A percentile compares a stretch with the other conserved stretches of the same genome.
These are phyloP conservation scores for Notodromas monacha DNA, from an alignment of 2,888 invertebrate species.

Conservation along the genomic window DNA sequence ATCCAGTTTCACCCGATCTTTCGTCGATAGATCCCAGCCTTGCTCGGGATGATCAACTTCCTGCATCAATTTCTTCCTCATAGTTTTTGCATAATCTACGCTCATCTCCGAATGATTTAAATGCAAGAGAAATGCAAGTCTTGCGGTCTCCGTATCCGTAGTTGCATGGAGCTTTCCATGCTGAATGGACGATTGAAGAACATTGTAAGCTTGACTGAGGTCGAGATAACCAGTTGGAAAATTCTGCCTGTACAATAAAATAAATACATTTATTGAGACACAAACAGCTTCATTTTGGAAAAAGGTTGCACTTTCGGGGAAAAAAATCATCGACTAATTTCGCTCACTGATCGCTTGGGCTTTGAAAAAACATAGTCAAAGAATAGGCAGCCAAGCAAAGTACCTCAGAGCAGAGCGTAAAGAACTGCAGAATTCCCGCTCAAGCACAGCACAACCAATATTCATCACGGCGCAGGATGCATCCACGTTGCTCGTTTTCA, in stretches of 20 bases:
- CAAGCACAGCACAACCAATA: conserved; percentile 53
- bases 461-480: conserved; percentile 87
- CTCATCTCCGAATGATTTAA: conserved; percentile 69
- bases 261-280: no score
- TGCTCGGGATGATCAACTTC: conserved; percentile 14
- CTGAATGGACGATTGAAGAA: conserved; percentile 40
- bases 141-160: conserved; percentile 30
- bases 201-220: conserved; percentile 36
- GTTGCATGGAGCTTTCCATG: conserved; percentile 38
- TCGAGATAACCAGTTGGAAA: conserved; percentile 12
- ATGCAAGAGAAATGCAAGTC: conserved; percentile 22
- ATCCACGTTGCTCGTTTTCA: conserved; percentile 64
- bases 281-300: no score
- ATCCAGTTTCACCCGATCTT: neutral
- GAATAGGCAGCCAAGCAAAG: no score
- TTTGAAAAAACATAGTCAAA: no score
- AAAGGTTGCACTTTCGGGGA: no score
- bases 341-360: no score
- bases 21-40: neutral
- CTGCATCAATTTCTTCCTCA: conserved; percentile 43
- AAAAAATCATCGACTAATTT: no score
- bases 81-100: conserved; percentile 54
- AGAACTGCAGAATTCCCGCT: conserved; percentile 24
- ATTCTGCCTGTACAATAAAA: no score
- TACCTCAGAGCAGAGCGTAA: no score